These are phyloP conservation scores for Ochropleura plecta DNA, from an alignment of 2,888 invertebrate species.

Conservation along the genomic window DNA sequence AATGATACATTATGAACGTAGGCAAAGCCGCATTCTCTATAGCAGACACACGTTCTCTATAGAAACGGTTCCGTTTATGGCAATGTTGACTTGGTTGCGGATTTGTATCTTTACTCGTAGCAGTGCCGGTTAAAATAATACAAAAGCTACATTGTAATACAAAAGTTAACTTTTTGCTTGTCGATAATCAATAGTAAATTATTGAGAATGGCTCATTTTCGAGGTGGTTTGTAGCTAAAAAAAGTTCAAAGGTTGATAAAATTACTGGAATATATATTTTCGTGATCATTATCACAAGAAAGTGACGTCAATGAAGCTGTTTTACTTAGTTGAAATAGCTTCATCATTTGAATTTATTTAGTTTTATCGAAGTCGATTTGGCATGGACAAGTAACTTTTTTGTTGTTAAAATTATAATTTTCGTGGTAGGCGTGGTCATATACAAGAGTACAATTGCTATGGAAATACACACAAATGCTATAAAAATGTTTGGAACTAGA, in stretches of 20 bases:
- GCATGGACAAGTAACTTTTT: constrained; percentile 15
- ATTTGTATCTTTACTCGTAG: not conserved
- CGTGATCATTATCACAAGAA: not conserved
- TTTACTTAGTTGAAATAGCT: not conserved
- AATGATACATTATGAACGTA: not conserved
- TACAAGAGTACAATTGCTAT: not conserved
- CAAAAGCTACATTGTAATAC: not conserved
- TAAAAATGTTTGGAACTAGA: not conserved
- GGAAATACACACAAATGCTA: not conserved
- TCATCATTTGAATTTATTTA: constrained; percentile 29
- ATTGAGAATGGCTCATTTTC: not conserved
- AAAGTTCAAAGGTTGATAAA: constrained; percentile 6
- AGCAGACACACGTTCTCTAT: not conserved
- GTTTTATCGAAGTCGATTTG: not conserved
- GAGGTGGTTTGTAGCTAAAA: not conserved
- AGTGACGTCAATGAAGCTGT: constrained; percentile 11
- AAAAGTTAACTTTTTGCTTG: too few species aligned
- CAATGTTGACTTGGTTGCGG: not conserved
- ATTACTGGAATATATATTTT: not conserved
- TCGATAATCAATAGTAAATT: not conserved
- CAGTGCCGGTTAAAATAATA: not conserved
- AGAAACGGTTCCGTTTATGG: not conserved
- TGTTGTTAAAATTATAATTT: not conserved
- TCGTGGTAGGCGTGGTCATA: not conserved
- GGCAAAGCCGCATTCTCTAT: not conserved